Percentiles rank a stretch among this genome's conserved stretches.
phyloP scores from a whole-genome alignment of 37 sponge, comb jelly and placozoan genomes.

The Petrosia ficiformis region DNA sequence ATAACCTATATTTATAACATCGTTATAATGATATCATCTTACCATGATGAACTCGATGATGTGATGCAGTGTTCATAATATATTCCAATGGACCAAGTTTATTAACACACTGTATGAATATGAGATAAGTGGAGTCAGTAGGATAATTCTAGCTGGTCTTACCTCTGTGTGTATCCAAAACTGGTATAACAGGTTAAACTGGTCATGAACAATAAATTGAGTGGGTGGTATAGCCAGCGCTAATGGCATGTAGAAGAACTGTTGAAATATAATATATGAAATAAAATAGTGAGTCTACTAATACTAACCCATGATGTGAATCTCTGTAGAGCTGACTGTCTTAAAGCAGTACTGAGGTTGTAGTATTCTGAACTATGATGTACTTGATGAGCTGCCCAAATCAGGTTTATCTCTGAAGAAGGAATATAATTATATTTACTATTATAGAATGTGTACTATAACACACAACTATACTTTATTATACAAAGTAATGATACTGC shows the following conservation, averaged over 20 bases:
- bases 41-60: slow-evolving; percentile 96
- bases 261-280: neutral
- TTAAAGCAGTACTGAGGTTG: slow-evolving; percentile 86
- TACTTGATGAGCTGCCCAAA: slow-evolving; percentile 92
- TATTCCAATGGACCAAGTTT: slow-evolving; percentile 87
- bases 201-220: slow-evolving; percentile 70
- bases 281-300: neutral
- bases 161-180: slow-evolving; percentile 99
- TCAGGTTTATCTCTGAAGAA: slow-evolving; percentile 69
- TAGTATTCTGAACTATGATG: slow-evolving; percentile 97
- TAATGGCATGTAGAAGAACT: slow-evolving; percentile 90
- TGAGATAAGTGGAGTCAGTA: too few species aligned
- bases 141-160: too few species aligned
- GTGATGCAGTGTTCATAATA: slow-evolving; percentile 92
- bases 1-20: too few species aligned
- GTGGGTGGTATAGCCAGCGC: slow-evolving; percentile 83
- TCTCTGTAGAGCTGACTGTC: slow-evolving; percentile 77
- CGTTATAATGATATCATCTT: too few species aligned
- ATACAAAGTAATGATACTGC: too few species aligned
- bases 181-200: slow-evolving; percentile 93
- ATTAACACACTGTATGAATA: slow-evolving; percentile 44
- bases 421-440: neutral
- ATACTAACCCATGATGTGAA: slow-evolving; percentile 80
- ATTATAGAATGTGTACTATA: too few species aligned
- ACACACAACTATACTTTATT: too few species aligned